These are phyloP conservation scores for Xestia sexstrigata DNA, from an alignment of 2,888 invertebrate species.

Conservation along the genomic window DNA sequence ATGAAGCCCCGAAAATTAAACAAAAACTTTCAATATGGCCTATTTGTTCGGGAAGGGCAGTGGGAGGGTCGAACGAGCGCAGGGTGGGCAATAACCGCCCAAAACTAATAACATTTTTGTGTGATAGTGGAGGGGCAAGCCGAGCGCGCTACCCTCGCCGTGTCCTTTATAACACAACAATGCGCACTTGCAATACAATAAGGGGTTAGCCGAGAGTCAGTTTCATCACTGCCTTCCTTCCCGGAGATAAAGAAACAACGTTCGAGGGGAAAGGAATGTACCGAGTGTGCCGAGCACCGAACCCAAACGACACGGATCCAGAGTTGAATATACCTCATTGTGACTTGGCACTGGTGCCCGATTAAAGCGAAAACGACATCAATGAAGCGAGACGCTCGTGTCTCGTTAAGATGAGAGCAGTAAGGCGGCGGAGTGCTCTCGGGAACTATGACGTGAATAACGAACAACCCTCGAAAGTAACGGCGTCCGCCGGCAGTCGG, in stretches of 20 bases:
- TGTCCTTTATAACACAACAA: conserved; percentile 86
- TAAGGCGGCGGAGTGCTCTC: conserved; percentile 85
- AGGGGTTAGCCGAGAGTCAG: conserved; percentile 80
- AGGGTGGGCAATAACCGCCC: conserved; percentile 87
- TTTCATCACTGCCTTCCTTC: conserved; percentile 78
- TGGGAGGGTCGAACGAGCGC: conserved; percentile 80
- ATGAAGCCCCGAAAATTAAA: conserved; percentile 72
- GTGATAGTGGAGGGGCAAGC: conserved; percentile 85
- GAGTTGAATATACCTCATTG: conserved; percentile 66
- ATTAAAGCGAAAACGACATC: conserved; percentile 84
- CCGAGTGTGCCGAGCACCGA: conserved; percentile 24
- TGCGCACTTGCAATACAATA: conserved; percentile 85
- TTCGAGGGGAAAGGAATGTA: conserved; percentile 59
- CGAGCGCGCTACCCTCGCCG: conserved; percentile 81
- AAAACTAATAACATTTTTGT: conserved; percentile 90
- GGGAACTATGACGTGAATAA: conserved; percentile 86
- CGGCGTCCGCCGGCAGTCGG: conserved; percentile 77
- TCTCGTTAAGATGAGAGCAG: conserved; percentile 85
- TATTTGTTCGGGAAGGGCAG: conserved; percentile 80
- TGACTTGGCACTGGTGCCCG: conserved; percentile 76
- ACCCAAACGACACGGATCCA: conserved; percentile 64
- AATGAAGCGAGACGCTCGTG: conserved; percentile 84
- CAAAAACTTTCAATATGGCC: conserved; percentile 80
- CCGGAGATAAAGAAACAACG: conserved; percentile 72
- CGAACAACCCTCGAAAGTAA: conserved; percentile 85